Evolutionary conservation across 1,140 invertebrate genomes (phyloP).

Genomic region (Pogonus chalceus): DNA sequence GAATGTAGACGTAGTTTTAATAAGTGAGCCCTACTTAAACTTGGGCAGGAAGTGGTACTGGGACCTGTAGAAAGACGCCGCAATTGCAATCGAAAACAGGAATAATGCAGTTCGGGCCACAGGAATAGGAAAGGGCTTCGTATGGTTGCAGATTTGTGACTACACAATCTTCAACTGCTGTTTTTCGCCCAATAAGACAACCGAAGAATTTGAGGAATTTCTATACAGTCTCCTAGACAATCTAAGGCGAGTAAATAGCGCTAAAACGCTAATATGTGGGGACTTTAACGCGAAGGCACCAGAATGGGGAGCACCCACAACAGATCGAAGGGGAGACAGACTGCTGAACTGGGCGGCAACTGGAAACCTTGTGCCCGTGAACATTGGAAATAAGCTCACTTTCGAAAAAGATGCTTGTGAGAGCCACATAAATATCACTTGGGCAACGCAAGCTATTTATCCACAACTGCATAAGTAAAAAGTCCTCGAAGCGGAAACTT

Average conservation of each 20-base stretch:
- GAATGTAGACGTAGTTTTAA: background rate
- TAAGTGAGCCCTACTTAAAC: background rate
- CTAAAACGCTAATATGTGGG: constrained; percentile 12
- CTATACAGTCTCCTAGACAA: background rate
- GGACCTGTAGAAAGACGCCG: background rate
- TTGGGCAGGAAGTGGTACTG: background rate
- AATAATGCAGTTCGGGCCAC: background rate
- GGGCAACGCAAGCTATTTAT: background rate
- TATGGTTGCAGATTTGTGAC: constrained; percentile 12
- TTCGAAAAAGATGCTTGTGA: background rate
- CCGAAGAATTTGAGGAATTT: background rate
- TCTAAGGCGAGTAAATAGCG: background rate
- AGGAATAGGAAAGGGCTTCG: constrained; percentile 12
- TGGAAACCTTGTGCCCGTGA: constrained; percentile 8
- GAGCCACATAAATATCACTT: background rate
- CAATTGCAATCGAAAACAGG: background rate
- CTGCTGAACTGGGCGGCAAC: constrained; percentile 19
- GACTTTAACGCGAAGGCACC: constrained; percentile 20
- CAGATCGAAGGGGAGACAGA: constrained; percentile 14
- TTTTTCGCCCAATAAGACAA: constrained; percentile 15
- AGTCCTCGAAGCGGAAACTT: background rate
- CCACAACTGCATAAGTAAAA: background rate
- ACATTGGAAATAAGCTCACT: background rate
- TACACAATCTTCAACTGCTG: constrained; percentile 19
- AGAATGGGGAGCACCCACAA: constrained; percentile 18